Evolutionary conservation across 2,113 vertebrate species (phyloP), one percentile per base, ranked within the genome.

Genomic region (Suricata suricatta): DNA sequence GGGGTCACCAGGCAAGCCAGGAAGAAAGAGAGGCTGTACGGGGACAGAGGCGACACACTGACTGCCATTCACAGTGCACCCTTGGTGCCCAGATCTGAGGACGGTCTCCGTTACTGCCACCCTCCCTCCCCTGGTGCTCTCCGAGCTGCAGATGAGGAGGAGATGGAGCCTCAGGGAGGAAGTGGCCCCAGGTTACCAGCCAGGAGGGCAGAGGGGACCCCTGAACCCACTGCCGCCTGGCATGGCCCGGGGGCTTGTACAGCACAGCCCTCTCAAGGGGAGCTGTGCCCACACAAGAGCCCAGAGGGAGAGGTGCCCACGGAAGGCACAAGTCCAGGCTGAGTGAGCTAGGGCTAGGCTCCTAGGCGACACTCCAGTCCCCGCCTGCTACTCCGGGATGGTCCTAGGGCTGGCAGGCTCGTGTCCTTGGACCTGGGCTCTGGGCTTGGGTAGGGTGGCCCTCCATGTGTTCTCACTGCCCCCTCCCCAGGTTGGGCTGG

Each of bases 51-150:
- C 2, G 57, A 64, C 90, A 54, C 7, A 2, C 44, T 17, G n/a
- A 9, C 31, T 0, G 6, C 35, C 27, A 2, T 54, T 16, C 7
- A 3, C 1, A 25, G 60, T 9, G 5, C 0, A 2, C 12, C 41
- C 71, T 19, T 4, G 1, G 13, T 23, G 21, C 68, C 9, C 19
- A 88, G 38, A 54, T 35, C 82, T 25, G 27, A 1, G 7, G 33
- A 27, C 11, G 10, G 19, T 1, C 3, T 15, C 68, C 0, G 4
- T 8, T 16, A 7, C 23, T 57, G 69, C 35, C 4, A 5, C 4
- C 4, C 25, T n/a, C 41, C 33, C 11, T 2, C 3, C 6, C 23
- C 80, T 1, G 35, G 10, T 3, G 14, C 7, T 3, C 33, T 15
- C 60, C 31, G 21, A 0, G 1, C 60, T 7, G 10, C 47, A 57